Conservation (phyloP, 1,140 invertebrate species). For the Camponotus pennsylvanicus region DNA sequence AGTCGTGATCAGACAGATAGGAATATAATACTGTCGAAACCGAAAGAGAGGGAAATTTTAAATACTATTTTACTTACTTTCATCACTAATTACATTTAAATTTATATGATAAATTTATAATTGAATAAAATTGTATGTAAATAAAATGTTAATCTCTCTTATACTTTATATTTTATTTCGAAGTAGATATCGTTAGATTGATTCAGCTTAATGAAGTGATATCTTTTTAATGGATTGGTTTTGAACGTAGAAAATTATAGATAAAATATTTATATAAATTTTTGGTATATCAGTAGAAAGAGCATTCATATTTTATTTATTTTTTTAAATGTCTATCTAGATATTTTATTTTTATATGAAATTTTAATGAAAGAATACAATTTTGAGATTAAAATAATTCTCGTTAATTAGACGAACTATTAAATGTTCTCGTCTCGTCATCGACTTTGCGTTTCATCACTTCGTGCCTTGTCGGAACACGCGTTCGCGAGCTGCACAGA, state of each 20-base stretch:
- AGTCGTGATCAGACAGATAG: neutral
- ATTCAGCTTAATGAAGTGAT: neutral
- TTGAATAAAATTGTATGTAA: neutral
- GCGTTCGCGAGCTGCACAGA: neutral
- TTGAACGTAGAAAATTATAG: neutral
- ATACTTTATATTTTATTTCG: neutral
- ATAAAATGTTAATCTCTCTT: slow-evolving; percentile 7
- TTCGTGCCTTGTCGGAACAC: neutral
- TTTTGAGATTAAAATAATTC: neutral
- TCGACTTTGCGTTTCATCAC: neutral
- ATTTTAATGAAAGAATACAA: neutral
- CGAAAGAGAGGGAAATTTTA: neutral
- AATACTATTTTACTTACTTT: neutral
- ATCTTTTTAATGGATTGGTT: neutral
- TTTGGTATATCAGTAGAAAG: neutral
- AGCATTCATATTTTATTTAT: neutral
- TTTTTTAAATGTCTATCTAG: neutral
- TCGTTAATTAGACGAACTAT: neutral
- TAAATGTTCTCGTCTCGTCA: neutral
- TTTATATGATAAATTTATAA: no score
- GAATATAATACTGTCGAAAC: neutral
- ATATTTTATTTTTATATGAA: neutral
- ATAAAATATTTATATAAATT: neutral
- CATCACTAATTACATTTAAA: neutral
- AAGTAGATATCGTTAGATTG: neutral